These are phyloP conservation scores for Cairina moschata DNA, from an alignment of 2,113 vertebrate species.

Conservation along the genomic window DNA sequence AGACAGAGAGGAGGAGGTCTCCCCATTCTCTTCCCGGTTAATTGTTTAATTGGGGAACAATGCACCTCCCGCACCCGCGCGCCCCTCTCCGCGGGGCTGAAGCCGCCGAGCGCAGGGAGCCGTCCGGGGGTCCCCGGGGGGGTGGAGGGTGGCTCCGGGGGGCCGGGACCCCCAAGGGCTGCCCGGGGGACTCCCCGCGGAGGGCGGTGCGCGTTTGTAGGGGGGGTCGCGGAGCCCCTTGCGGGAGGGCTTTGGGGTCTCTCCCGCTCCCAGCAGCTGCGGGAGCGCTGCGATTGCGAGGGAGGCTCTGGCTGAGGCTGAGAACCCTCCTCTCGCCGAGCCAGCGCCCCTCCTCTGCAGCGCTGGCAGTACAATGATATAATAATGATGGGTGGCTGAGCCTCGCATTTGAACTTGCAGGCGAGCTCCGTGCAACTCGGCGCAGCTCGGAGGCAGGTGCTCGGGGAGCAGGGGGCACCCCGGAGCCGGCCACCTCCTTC, in stretches of 20 bases:
- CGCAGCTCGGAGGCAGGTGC: constrained; percentile 67
- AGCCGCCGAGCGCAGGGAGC: not conserved
- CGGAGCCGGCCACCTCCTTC: constrained; percentile 40
- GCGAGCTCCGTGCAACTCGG: constrained; percentile 74
- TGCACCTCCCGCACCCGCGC: constrained; percentile 21
- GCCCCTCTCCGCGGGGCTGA: constrained; percentile 8
- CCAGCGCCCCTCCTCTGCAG: constrained; percentile 87
- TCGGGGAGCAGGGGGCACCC: constrained; percentile 22
- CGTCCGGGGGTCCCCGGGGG: not conserved
- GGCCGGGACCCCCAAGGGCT: not conserved
- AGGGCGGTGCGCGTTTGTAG: not conserved
- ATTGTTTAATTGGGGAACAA: constrained; percentile 57
- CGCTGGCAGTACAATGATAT: constrained; percentile 87
- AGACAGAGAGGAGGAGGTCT: constrained; percentile 24
- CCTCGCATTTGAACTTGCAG: constrained; percentile 88
- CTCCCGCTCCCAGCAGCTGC: constrained; percentile 55
- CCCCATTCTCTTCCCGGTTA: constrained; percentile 40
- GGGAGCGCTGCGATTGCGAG: constrained; percentile 58
- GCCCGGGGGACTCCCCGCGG: not conserved
- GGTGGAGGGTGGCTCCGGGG: no score
- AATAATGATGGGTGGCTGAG: constrained; percentile 89
- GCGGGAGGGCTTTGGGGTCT: not conserved
- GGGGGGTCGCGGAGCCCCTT: not conserved
- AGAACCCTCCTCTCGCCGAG: constrained; percentile 79
- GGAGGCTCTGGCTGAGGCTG: constrained; percentile 66